A percentile compares a stretch with the other conserved stretches of the same genome.
These are phyloP conservation scores for Anas bahamensis DNA, from an alignment of 2,797 vertebrate species.

Conservation along the genomic window DNA sequence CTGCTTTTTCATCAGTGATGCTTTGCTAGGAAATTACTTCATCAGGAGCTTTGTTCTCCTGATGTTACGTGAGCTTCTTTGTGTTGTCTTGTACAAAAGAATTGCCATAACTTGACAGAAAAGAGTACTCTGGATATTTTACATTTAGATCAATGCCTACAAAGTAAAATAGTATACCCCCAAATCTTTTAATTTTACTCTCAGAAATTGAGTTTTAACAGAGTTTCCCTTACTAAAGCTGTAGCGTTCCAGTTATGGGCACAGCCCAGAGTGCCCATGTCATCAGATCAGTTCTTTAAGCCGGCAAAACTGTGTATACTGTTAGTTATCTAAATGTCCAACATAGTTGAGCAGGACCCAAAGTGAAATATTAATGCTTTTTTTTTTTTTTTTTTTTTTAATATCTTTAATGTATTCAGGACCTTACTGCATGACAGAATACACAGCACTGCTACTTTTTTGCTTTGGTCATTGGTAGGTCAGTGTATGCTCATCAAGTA, in stretches of 20 bases:
- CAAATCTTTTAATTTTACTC: background rate
- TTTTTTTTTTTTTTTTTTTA: too few species aligned
- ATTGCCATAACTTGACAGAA: background rate
- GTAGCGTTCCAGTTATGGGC: background rate
- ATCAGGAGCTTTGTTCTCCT: background rate
- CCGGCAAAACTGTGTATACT: background rate
- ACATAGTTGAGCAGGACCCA: background rate
- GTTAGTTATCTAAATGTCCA: background rate
- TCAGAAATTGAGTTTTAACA: background rate
- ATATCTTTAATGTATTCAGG: background rate
- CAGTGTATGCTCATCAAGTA: constrained; percentile 8
- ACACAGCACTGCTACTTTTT: background rate
- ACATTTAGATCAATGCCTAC: background rate
- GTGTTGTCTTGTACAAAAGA: background rate
- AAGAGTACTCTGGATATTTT: background rate
- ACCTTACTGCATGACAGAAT: background rate
- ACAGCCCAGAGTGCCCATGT: background rate
- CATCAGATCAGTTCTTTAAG: background rate
- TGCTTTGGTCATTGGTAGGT: background rate
- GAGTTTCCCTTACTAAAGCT: background rate
- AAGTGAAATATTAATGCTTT: background rate
- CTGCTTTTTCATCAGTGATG: background rate
- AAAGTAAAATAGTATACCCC: background rate
- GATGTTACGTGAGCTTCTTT: background rate
- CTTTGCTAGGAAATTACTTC: background rate